Evolutionary conservation across 2,888 invertebrate genomes (phyloP).

Genomic region (Chrysodeixis includens): DNA sequence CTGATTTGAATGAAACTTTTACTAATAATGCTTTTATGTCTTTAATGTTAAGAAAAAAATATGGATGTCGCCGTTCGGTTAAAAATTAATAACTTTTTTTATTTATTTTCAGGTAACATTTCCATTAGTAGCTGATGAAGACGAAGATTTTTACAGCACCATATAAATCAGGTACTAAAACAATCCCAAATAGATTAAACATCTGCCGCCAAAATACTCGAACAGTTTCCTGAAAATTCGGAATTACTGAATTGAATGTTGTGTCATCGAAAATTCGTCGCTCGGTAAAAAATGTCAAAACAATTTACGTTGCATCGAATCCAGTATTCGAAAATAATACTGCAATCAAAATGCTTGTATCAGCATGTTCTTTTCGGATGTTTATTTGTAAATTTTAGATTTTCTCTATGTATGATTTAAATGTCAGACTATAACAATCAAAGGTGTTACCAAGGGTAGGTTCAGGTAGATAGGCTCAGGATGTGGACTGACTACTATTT

Average conservation of each 20-base stretch:
- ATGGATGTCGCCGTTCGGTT: no score
- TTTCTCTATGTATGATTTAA: no score
- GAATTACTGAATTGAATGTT: background rate
- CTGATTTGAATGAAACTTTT: no score
- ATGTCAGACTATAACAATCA: no score
- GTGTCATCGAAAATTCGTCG: background rate
- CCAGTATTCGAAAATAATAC: background rate
- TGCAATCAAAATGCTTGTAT: background rate
- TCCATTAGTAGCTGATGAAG: constrained; percentile 10
- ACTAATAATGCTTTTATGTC: no score
- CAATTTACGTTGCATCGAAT: background rate
- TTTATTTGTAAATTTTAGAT: no score
- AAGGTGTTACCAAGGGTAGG: no score
- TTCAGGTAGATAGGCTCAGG: no score
- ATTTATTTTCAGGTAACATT: constrained; percentile 42
- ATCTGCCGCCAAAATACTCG: background rate
- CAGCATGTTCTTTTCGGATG: no score
- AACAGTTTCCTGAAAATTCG: background rate
- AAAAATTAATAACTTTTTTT: constrained; percentile 11
- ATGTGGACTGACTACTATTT: no score
- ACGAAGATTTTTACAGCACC: constrained; percentile 16
- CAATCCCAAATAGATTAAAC: no score
- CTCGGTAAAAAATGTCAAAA: background rate
- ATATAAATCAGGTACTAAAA: constrained; percentile 14
- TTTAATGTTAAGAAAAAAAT: no score